Base-by-base conservation (phyloP, 1,140 invertebrate genomes). In the Drosophila truncata region DNA sequence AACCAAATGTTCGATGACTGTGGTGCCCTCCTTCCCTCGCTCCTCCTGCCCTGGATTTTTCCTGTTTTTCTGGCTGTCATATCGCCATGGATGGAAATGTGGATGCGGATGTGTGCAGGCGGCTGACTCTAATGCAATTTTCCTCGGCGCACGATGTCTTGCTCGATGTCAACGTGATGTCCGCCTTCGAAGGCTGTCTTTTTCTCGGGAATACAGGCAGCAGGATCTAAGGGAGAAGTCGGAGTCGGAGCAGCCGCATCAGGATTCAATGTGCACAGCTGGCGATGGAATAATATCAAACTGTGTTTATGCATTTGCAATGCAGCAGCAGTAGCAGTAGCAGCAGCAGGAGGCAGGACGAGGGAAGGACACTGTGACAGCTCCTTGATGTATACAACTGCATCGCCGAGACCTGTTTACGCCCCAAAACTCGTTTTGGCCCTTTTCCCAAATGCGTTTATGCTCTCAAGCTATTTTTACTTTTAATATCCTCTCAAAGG, bases 301-400 rank as follows among this genome's bases (percentile, higher is more conserved):
- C 80, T 88, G 84, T 88, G 84, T 88, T 88, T 88, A 88, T 88
- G 85, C 80, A 88, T 88, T 88, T 88, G 69, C 85, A 84, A 88
- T 88, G 84, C 84, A 80, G 64, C 70, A 75, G 37, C 71, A 76
- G 64, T 29, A 37, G 29, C 23, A 65, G 23, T 4, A 49, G 46
- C 23, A 49, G 10, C 16, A 23, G 31, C 59, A 58, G 29, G 46
- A 33, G 20, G 16, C 46, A 16, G 8, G 16, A 66, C 47, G 42
- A 55, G 60, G 52, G 70, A 31, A 27, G 29, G 42, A 41, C 65
- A 41, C 60, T 47, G 44, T 50, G 57, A 55, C 69, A 70, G 44
- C 33, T 65, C 69, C 85, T 81, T 90, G 78, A 82, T 85, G 55
- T 85, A 81, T 90, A 81, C 80, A 84, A 61, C 59, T 54, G 60